These are phyloP conservation scores for Podarcis muralis DNA, from an alignment of 2,113 vertebrate genomes.

Conservation along the genomic window DNA sequence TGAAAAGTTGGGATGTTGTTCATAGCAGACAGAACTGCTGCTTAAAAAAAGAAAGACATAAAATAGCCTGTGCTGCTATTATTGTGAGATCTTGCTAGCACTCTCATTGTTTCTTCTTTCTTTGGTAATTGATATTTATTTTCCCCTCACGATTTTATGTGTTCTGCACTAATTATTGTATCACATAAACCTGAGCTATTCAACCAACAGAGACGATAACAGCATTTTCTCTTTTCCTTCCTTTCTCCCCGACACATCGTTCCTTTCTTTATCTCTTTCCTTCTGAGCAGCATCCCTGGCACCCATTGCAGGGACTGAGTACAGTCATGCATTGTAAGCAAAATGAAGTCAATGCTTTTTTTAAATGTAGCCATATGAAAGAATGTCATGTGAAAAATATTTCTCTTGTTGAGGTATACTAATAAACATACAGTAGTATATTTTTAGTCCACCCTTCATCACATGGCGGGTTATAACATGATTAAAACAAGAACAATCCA, in stretches of 20 bases:
- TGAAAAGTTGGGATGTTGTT: constrained; percentile 2
- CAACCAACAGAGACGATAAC: constrained; percentile 54
- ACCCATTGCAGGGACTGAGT: constrained; percentile 49
- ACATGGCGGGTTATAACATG: too few species aligned
- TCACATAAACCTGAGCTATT: constrained; percentile 46
- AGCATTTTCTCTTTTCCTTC: constrained; percentile 28
- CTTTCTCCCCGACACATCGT: constrained; percentile 4
- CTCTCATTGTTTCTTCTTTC: constrained; percentile 17
- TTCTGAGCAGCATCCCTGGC: constrained; percentile 34
- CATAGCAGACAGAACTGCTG: background rate
- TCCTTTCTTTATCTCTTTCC: constrained; percentile 28
- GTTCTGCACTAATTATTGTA: constrained; percentile 50
- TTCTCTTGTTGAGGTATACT: constrained; percentile 22
- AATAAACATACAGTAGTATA: too few species aligned
- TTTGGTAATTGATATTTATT: constrained; percentile 26
- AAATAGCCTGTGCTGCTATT: background rate
- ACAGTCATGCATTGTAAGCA: constrained; percentile 37
- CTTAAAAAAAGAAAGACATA: background rate
- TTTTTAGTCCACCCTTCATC: too few species aligned
- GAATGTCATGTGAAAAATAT: background rate
- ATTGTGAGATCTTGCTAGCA: constrained; percentile 21
- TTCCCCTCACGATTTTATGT: constrained; percentile 15
- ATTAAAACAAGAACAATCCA: too few species aligned
- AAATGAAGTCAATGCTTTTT: constrained; percentile 57
- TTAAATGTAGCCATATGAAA: constrained; percentile 64